phyloP scores from a whole-genome alignment of 2,888 invertebrate species.

The Agonum fuliginosum region DNA sequence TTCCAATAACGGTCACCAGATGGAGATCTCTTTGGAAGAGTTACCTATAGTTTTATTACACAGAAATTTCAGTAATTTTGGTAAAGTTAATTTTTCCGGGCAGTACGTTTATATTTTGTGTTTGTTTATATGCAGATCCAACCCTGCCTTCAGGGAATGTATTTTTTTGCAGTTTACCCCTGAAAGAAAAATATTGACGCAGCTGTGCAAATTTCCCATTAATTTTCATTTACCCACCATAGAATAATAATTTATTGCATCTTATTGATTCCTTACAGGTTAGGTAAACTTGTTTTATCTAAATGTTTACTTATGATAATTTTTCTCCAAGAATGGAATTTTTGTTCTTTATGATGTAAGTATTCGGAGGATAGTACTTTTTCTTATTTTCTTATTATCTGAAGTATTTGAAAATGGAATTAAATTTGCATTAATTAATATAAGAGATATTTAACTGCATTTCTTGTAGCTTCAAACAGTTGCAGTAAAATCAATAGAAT shows the following conservation, averaged over 20 bases:
- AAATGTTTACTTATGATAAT: conserved; percentile 54
- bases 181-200: conserved; percentile 51
- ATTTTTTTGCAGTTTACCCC: conserved; percentile 41
- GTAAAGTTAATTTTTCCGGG: too few species aligned
- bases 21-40: too few species aligned
- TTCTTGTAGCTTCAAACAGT: background rate
- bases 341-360: background rate
- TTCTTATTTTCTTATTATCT: conserved; percentile 1
- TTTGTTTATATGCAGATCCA: too few species aligned
- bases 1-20: too few species aligned
- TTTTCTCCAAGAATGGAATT: background rate
- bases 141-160: conserved; percentile 20
- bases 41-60: too few species aligned
- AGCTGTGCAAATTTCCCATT: conserved; percentile 55
- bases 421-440: conserved; percentile 51
- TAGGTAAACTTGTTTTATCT: conserved; percentile 45
- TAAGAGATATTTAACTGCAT: conserved; percentile 32
- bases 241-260: conserved; percentile 43
- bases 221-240: conserved; percentile 46
- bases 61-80: too few species aligned
- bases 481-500: too few species aligned
- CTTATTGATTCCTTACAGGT: conserved; percentile 46
- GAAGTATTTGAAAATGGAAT: conserved; percentile 41
- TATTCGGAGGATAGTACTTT: background rate
- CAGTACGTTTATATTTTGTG: too few species aligned